A percentile compares a stretch with the other conserved stretches of the same genome.
Conservation (phyloP, 2,797 vertebrate species). For the Mus caroli region DNA sequence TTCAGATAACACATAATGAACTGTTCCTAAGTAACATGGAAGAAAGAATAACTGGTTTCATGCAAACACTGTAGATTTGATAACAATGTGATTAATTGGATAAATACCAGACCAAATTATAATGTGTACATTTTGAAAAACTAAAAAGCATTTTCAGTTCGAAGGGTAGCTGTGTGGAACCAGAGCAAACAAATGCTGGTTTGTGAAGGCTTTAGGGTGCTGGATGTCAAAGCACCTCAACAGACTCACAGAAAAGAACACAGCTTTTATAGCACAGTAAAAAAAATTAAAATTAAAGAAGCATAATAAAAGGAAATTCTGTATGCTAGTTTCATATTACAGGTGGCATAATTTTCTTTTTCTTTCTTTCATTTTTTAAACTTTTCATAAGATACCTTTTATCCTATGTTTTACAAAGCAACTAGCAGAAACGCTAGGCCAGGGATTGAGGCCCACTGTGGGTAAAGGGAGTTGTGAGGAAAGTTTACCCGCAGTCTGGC, state of each 20-base stretch:
- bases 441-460: background rate
- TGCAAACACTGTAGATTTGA: background rate
- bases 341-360: background rate
- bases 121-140: background rate
- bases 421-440: background rate
- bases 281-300: background rate
- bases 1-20: constrained; percentile 14
- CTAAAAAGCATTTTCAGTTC: background rate
- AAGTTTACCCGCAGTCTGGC: background rate
- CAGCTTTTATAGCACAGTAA: background rate
- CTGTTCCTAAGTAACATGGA: background rate
- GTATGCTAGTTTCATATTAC: background rate
- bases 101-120: background rate
- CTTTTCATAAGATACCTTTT: background rate
- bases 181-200: background rate
- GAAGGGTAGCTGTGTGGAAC: background rate
- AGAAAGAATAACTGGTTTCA: background rate
- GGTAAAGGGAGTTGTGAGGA: background rate
- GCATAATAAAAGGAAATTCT: background rate
- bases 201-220: background rate
- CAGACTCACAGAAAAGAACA: background rate
- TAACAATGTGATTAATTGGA: background rate
- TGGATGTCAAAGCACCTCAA: background rate
- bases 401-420: background rate
- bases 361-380: background rate